Conservation (phyloP, 2,888 invertebrate species). For the Punctoribates punctum region DNA sequence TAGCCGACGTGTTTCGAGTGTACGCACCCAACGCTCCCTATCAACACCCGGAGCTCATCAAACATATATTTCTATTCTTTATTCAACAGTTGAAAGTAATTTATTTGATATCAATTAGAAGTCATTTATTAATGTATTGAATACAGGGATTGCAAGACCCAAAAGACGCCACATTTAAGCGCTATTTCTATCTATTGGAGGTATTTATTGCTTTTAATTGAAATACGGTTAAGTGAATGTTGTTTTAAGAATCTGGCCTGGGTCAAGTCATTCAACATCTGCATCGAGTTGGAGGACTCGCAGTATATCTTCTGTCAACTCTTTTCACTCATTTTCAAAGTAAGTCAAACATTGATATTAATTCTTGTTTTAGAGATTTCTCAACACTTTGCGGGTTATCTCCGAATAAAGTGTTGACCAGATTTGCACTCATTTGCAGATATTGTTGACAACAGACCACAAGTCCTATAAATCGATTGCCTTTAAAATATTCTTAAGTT, state of each 20-base stretch:
- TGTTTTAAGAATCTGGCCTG: slow-evolving; percentile 75
- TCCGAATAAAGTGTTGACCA: no score
- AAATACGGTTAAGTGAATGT: background rate
- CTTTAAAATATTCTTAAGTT: no score
- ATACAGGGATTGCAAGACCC: slow-evolving; percentile 76
- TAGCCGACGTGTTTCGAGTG: slow-evolving; percentile 91
- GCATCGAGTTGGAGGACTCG: slow-evolving; percentile 94
- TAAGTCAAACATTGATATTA: no score
- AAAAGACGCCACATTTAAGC: slow-evolving; percentile 93
- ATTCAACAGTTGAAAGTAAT: slow-evolving; percentile 78
- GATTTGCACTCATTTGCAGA: no score
- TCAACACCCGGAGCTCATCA: slow-evolving; percentile 89
- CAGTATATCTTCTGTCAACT: slow-evolving; percentile 93
- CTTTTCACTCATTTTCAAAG: slow-evolving; percentile 82
- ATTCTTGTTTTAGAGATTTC: no score
- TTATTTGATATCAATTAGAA: background rate
- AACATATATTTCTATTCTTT: slow-evolving; percentile 76
- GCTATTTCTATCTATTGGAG: slow-evolving; percentile 93
- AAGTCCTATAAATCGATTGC: no score
- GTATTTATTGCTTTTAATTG: slow-evolving; percentile 49
- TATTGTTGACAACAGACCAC: no score
- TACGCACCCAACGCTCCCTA: slow-evolving; percentile 98
- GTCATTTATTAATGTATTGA: background rate
- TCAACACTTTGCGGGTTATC: no score
- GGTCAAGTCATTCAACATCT: slow-evolving; percentile 98